Base-by-base conservation (phyloP, 2,113 vertebrate genomes). In the Pedetes capensis region DNA sequence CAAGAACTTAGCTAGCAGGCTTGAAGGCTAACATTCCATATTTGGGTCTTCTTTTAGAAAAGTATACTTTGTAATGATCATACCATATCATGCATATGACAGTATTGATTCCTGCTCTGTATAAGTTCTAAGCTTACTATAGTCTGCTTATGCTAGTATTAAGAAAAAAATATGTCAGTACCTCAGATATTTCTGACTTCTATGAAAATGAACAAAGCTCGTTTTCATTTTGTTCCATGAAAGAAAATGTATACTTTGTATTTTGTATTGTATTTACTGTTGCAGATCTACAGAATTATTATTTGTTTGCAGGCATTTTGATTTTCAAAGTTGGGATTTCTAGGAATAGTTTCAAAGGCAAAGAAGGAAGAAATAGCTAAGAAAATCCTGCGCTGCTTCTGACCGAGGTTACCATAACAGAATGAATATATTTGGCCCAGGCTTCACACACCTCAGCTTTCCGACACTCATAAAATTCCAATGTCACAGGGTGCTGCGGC, bases 391-490 rank as follows among this genome's bases (percentile, higher is more conserved):
- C 55, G 51, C 57, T 57, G 20, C 32, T 42, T 53, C 80, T 74
- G 71, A 82, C 89, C 44, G 11, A 7, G 37, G 75, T 92, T 74
- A 63, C 61, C 55, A 8, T 53, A 32, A 78, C 61, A 71, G 81
- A 92, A 61, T 1, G 8, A 80, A 57, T 74, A 23, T 34, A 29
- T 42, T 78, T 37, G 63, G 13, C 34, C 75, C 53, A 82, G 11
- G 4, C 92, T 92, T 95, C 68, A 57, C 57, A 64, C 47, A 47
- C 91, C 86, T 96, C 86, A 88, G 80, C 78, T 44, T 83, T 27
- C 34, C n/a, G 85, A 92, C 90, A 89, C 87, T 91, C 95, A 89
- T 97, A 96, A 97, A 96, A 96, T 47, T 27, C 49, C 53, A 76
- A 0, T 84, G 37, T 91, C 10, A 0, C 68, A 34, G 39, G 59